These are phyloP conservation scores for Semotilus atromaculatus DNA, from an alignment of 2,797 vertebrate species.

Conservation along the genomic window DNA sequence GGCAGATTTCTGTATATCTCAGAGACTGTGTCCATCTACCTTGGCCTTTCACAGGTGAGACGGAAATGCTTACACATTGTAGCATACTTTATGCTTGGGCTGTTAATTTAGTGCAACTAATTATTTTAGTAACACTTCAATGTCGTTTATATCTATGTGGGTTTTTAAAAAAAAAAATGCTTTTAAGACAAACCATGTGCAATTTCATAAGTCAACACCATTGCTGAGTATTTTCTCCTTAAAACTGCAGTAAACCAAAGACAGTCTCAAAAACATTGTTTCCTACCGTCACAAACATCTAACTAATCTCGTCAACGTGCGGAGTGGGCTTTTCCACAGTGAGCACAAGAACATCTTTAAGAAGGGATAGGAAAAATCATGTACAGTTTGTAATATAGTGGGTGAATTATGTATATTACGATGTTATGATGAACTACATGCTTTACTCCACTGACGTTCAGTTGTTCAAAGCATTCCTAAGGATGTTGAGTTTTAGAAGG, in stretches of 20 bases:
- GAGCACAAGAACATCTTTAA: background rate
- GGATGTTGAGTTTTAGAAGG: too few species aligned
- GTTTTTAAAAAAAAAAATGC: background rate
- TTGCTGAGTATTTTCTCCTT: background rate
- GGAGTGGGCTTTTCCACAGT: background rate
- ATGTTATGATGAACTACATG: too few species aligned
- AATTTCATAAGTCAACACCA: background rate
- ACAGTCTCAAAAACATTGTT: background rate
- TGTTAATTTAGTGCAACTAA: background rate
- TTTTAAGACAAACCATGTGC: background rate
- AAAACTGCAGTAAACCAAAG: background rate
- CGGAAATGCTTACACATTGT: constrained; percentile 6
- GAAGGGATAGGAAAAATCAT: background rate
- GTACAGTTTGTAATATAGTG: too few species aligned
- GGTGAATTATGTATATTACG: too few species aligned
- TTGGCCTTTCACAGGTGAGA: constrained; percentile 92
- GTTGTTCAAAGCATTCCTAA: too few species aligned
- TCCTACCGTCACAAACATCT: background rate
- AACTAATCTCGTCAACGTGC: background rate
- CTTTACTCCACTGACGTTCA: too few species aligned
- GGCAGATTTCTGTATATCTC: constrained; percentile 93
- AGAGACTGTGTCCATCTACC: constrained; percentile 92
- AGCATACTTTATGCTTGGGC: background rate
- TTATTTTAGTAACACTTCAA: background rate
- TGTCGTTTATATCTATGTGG: background rate